phyloP scores from a whole-genome alignment of 2,113 vertebrate genomes.

The Saimiri boliviensis region DNA sequence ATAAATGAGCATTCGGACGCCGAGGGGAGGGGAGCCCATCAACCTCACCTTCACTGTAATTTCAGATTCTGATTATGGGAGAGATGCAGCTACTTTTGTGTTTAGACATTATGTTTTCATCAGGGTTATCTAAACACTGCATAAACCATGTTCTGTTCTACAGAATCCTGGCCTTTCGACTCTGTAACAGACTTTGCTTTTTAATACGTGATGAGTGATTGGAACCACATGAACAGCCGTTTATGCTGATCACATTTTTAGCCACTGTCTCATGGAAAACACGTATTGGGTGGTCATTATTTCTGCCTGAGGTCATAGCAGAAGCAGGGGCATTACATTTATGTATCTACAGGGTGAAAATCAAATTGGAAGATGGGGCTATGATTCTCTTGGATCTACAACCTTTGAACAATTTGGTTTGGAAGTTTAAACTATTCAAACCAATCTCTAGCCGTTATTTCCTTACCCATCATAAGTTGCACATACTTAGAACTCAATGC shows the following conservation, averaged over 20 bases:
- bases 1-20: not conserved
- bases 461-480: not conserved
- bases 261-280: not conserved
- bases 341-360: not conserved
- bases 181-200: not conserved
- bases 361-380: not conserved
- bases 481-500: not conserved
- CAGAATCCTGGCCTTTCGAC: not conserved
- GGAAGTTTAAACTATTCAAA: not conserved
- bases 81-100: not conserved
- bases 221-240: not conserved
- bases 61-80: constrained; percentile 12
- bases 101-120: not conserved
- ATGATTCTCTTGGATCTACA: not conserved
- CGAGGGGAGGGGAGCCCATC: not conserved
- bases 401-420: not conserved
- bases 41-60: not conserved
- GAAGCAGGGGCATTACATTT: not conserved
- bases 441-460: not conserved
- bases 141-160: not conserved
- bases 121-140: not conserved
- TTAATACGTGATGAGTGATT: not conserved
- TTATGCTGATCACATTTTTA: not conserved
- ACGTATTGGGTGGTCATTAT: not conserved
- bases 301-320: not conserved